A percentile compares a stretch with the other conserved stretches of the same genome.
Conservation (phyloP, 1,140 invertebrate species). For the Drosophila miranda region DNA sequence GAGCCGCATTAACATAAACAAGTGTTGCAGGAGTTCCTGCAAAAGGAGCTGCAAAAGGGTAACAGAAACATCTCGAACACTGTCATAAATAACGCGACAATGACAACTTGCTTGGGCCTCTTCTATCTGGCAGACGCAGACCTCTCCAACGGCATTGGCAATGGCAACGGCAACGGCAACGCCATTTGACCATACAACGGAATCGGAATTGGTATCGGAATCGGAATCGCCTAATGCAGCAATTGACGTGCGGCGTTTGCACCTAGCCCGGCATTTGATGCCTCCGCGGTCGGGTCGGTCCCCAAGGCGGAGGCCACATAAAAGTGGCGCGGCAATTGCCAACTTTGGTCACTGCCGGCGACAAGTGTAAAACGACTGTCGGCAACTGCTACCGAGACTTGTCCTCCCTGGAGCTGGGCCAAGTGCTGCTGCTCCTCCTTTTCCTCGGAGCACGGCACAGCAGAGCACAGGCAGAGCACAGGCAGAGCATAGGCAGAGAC, state of each 20-base stretch:
- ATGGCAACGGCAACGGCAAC: slow-evolving; percentile 34
- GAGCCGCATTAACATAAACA: slow-evolving; percentile 70
- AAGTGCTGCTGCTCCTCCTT: neutral
- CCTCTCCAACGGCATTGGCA: slow-evolving; percentile 24
- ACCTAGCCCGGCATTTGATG: slow-evolving; percentile 71
- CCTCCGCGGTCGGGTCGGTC: slow-evolving; percentile 51
- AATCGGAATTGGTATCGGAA: slow-evolving; percentile 32
- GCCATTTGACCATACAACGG: slow-evolving; percentile 34
- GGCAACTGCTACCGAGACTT: slow-evolving; percentile 30
- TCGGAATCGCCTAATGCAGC: slow-evolving; percentile 65
- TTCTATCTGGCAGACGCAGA: too few species aligned
- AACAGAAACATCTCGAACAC: slow-evolving; percentile 77
- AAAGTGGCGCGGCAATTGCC: slow-evolving; percentile 80
- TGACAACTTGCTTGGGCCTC: slow-evolving; percentile 71
- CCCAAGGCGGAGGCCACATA: slow-evolving; percentile 73
- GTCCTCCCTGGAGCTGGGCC: slow-evolving; percentile 34
- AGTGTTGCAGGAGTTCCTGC: slow-evolving; percentile 39
- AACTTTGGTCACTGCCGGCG: slow-evolving; percentile 80
- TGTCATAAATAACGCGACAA: slow-evolving; percentile 80
- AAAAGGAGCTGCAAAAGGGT: slow-evolving; percentile 37
- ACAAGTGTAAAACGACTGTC: slow-evolving; percentile 80
- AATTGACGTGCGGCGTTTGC: slow-evolving; percentile 80
- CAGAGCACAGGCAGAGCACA: neutral
- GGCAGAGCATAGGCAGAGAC: neutral
- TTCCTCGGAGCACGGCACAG: neutral